Evolutionary conservation across 2,888 invertebrate species (phyloP).

Genomic region (Tholera decimalis): DNA sequence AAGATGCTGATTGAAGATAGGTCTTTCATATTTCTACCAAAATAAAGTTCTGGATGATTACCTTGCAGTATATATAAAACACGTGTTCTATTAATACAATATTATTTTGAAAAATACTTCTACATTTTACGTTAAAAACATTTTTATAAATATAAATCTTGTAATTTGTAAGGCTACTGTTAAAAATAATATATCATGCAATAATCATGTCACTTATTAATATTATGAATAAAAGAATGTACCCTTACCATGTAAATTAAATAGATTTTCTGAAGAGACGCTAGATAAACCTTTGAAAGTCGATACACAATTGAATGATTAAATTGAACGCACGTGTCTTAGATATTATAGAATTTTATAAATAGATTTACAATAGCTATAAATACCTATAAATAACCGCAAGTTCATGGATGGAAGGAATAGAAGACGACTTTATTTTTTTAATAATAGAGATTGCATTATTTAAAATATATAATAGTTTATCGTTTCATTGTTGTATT

Average conservation of each 20-base stretch:
- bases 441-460: background rate
- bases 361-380: slow-evolving; percentile 56
- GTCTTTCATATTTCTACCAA: too few species aligned
- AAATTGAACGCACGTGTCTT: slow-evolving; percentile 65
- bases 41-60: too few species aligned
- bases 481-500: background rate
- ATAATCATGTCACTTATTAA: slow-evolving; percentile 16
- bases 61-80: slow-evolving; percentile 5
- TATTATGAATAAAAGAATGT: slow-evolving; percentile 16
- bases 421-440: slow-evolving; percentile 12
- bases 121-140: slow-evolving; percentile 8
- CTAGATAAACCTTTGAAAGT: slow-evolving; percentile 57
- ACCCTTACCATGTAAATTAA: slow-evolving; percentile 16
- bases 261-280: slow-evolving; percentile 57
- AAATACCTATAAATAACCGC: slow-evolving; percentile 32
- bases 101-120: background rate
- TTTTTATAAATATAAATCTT: slow-evolving; percentile 27
- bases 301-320: slow-evolving; percentile 45
- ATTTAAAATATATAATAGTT: background rate
- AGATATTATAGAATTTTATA: slow-evolving; percentile 61
- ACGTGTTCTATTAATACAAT: background rate
- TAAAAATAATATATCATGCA: slow-evolving; percentile 10
- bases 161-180: slow-evolving; percentile 42
- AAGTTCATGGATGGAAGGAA: slow-evolving; percentile 17
- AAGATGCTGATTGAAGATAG: too few species aligned